Evolutionary conservation across 2,888 invertebrate genomes (phyloP).

Genomic region (Seladonia tumulorum): DNA sequence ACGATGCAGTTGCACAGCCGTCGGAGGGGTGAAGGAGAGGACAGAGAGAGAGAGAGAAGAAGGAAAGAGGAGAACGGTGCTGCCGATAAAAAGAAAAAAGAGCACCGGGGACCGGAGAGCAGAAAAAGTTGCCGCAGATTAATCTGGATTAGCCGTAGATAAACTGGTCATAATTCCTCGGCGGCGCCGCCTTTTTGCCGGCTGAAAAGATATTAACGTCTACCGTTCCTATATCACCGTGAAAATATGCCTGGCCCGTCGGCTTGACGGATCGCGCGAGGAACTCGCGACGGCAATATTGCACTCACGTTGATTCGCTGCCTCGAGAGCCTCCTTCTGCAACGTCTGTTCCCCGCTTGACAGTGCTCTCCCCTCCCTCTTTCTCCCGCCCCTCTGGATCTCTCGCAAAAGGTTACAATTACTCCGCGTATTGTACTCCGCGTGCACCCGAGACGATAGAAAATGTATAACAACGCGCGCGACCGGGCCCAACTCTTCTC

Average conservation of each 20-base stretch:
- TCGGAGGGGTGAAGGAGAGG: not conserved
- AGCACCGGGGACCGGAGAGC: not conserved
- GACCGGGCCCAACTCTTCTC: not conserved
- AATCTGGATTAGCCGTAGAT: constrained; percentile 69
- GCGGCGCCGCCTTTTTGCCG: constrained; percentile 40
- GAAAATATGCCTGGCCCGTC: constrained; percentile 57
- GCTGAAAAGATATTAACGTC: constrained; percentile 63
- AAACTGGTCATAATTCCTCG: constrained; percentile 66
- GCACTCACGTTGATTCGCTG: constrained; percentile 28
- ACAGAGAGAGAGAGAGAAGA: not conserved
- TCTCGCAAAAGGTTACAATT: not conserved
- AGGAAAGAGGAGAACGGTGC: constrained; percentile 27
- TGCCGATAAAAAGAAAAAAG: not conserved
- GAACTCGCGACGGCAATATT: constrained; percentile 31
- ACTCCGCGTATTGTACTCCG: not conserved
- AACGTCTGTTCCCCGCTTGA: not conserved
- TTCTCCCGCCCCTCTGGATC: not conserved
- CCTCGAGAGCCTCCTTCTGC: not conserved
- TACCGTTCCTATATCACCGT: constrained; percentile 58
- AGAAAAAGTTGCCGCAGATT: constrained; percentile 58
- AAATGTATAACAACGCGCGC: not conserved
- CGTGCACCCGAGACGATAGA: not conserved
- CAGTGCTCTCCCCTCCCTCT: not conserved
- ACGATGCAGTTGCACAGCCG: constrained; percentile 53
- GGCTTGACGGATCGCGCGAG: constrained; percentile 52